Conservation (phyloP, 2,113 vertebrate species). For the Struthidea cinerea region DNA sequence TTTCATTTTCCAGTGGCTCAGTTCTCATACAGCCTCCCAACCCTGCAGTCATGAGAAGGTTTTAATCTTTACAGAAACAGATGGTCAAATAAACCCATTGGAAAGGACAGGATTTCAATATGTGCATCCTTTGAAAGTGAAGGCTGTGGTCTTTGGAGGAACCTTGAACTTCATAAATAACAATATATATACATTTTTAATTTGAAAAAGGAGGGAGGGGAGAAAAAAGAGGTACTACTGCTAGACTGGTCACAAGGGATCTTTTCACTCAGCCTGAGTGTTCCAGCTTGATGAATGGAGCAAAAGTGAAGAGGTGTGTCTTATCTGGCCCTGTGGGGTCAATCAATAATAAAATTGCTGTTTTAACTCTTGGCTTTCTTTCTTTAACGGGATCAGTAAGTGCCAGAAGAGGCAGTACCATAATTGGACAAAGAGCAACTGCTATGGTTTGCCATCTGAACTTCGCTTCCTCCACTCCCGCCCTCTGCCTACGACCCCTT, state of each 20-base stretch:
- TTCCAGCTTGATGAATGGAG: background rate
- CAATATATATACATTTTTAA: background rate
- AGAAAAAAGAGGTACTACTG: background rate
- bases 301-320: background rate
- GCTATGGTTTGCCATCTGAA: conserved; percentile 30
- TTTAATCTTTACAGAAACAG: conserved; percentile 30
- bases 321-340: background rate
- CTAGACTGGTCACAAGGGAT: background rate
- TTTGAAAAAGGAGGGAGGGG: background rate
- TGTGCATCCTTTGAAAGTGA: background rate
- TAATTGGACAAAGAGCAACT: background rate
- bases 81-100: background rate
- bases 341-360: conserved; percentile 7
- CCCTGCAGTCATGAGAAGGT: background rate
- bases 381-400: background rate
- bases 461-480: background rate
- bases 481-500: background rate
- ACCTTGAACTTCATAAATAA: background rate
- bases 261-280: background rate
- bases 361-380: conserved; percentile 9
- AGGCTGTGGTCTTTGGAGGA: conserved; percentile 19
- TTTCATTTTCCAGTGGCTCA: background rate
- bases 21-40: background rate
- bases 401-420: background rate
- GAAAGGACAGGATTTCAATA: background rate